phyloP scores from a whole-genome alignment of 2,888 invertebrate species.

The Baccha elongata region DNA sequence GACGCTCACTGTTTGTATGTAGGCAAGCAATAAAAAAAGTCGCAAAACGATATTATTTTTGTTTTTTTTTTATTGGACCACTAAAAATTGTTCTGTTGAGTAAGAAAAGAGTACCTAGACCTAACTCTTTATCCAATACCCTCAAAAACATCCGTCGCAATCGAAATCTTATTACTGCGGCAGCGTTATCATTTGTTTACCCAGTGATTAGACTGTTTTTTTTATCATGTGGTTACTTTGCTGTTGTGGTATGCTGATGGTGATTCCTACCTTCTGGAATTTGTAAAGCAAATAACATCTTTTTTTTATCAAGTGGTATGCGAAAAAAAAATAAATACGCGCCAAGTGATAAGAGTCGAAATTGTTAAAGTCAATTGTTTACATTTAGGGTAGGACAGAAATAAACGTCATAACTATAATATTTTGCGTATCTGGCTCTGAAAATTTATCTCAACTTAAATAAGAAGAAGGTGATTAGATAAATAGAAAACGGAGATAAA shows the following conservation, averaged over 20 bases:
- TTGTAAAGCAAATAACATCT: slow-evolving; percentile 4
- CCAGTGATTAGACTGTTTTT: background rate
- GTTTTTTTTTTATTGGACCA: background rate
- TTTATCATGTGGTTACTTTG: background rate
- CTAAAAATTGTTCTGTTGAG: background rate
- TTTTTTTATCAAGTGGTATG: background rate
- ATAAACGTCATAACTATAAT: slow-evolving; percentile 9
- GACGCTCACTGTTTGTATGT: too few species aligned
- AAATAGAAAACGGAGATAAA: too few species aligned
- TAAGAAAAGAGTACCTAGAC: background rate
- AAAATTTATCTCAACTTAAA: too few species aligned
- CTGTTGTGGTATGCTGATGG: background rate
- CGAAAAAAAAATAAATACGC: background rate
- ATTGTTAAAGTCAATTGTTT: slow-evolving; percentile 12
- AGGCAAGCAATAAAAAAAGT: too few species aligned
- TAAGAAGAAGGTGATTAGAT: too few species aligned
- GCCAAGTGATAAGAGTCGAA: background rate
- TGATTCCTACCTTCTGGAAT: slow-evolving; percentile 17
- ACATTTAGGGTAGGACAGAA: slow-evolving; percentile 5
- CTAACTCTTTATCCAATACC: background rate
- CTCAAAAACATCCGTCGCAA: background rate
- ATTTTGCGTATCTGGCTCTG: too few species aligned
- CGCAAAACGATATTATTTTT: too few species aligned
- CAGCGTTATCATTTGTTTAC: slow-evolving; percentile 10
- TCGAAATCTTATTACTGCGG: slow-evolving; percentile 15